Percentiles rank a stretch among this genome's conserved stretches.
Evolutionary conservation across 2,797 vertebrate species (phyloP).

Genomic region (Schizopygopsis malacanthus): DNA sequence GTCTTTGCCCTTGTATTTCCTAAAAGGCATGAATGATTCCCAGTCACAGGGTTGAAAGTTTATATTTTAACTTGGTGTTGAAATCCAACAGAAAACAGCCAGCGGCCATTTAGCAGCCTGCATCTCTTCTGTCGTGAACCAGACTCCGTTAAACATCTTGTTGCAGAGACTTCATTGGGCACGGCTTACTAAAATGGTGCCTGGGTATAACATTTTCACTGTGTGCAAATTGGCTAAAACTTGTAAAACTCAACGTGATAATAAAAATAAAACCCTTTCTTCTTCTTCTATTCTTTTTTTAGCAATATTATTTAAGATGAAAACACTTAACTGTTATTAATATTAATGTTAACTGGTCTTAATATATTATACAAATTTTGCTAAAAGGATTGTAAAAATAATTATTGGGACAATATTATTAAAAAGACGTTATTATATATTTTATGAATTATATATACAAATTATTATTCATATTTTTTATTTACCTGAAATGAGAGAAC

Average conservation of each 20-base stretch:
- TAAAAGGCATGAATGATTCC: conserved; percentile 31
- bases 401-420: too few relatives aligned
- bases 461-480: background rate
- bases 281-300: background rate
- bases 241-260: background rate
- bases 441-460: background rate
- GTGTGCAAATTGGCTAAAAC: conserved; percentile 43
- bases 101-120: conserved; percentile 12
- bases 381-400: background rate
- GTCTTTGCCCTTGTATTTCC: conserved; percentile 27
- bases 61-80: background rate
- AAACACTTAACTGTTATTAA: background rate
- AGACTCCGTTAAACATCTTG: conserved; percentile 8
- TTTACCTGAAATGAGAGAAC: background rate
- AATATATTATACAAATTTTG: background rate
- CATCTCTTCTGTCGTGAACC: conserved; percentile 1
- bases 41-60: background rate
- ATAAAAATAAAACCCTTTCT: background rate
- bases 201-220: conserved; percentile 52
- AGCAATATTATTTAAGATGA: background rate
- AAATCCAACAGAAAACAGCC: background rate
- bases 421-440: too few relatives aligned
- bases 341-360: background rate
- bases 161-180: conserved; percentile 1
- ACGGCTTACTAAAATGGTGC: conserved; percentile 47